These are phyloP conservation scores for Amazonetta brasiliensis DNA, from an alignment of 2,797 vertebrate species.

Conservation along the genomic window DNA sequence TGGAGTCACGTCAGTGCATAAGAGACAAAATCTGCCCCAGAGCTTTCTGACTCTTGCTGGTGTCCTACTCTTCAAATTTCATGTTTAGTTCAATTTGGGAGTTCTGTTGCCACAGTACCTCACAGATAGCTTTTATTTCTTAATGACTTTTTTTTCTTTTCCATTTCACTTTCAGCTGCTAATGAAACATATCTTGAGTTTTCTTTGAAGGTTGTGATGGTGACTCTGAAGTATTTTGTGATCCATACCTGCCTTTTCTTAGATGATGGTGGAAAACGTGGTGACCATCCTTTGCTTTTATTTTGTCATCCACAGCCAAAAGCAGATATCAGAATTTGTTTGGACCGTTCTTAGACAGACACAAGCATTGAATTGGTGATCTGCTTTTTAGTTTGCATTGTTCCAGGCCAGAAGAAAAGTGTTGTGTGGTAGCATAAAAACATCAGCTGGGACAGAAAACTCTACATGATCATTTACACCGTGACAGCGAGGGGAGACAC, in stretches of 20 bases:
- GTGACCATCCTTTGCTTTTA: background rate
- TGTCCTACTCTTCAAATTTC: conserved; percentile 44
- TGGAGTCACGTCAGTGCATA: conserved; percentile 31
- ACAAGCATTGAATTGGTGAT: background rate
- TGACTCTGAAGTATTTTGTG: background rate
- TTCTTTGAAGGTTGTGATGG: background rate
- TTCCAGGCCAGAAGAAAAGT: background rate
- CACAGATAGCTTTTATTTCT: conserved; percentile 30
- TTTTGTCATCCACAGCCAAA: background rate
- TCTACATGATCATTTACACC: background rate
- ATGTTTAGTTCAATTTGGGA: conserved; percentile 36
- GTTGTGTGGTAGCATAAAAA: background rate
- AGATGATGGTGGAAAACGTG: background rate
- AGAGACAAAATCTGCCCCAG: conserved; percentile 44
- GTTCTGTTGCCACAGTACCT: conserved; percentile 18
- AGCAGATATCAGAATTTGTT: background rate
- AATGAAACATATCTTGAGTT: conserved; percentile 6
- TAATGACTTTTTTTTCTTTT: background rate
- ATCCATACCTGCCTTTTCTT: background rate
- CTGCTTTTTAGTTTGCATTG: background rate
- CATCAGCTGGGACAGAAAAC: background rate
- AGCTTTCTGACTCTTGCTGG: conserved; percentile 47
- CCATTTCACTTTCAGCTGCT: conserved; percentile 10
- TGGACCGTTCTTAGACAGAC: background rate
- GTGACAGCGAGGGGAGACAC: background rate